A percentile compares a stretch with the other conserved stretches of the same genome.
phyloP scores from a whole-genome alignment of 1,140 invertebrate genomes.

The Microplitis demolitor region DNA sequence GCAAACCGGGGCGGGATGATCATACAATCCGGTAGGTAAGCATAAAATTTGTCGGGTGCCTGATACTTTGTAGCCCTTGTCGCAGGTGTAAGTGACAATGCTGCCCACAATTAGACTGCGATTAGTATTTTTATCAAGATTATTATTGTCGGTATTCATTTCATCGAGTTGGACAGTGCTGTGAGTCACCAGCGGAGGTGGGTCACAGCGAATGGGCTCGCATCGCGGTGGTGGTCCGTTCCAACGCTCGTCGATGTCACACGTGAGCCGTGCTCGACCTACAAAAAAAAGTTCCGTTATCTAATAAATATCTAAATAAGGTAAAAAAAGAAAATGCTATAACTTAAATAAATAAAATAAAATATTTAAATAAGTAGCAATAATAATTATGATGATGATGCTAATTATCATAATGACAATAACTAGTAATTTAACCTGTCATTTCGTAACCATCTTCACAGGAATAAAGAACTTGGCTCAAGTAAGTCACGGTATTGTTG shows the following conservation, averaged over 20 bases:
- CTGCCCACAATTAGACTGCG: constrained; percentile 71
- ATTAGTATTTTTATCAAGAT: constrained; percentile 36
- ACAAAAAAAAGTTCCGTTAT: constrained; percentile 1
- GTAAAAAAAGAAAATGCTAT: neutral
- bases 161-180: constrained; percentile 69
- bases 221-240: constrained; percentile 90
- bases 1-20: constrained; percentile 75
- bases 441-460: constrained; percentile 86
- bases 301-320: constrained; percentile 1
- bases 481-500: constrained; percentile 83
- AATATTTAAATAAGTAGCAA: neutral
- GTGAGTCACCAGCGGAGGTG: constrained; percentile 74
- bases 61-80: constrained; percentile 70
- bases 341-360: neutral
- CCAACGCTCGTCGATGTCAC: constrained; percentile 92
- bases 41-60: constrained; percentile 75
- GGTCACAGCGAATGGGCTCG: constrained; percentile 79
- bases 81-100: constrained; percentile 78
- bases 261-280: constrained; percentile 79
- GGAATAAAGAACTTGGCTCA: constrained; percentile 82
- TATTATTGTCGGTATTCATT: constrained; percentile 40
- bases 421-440: constrained; percentile 61
- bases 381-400: neutral
- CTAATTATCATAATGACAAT: neutral
- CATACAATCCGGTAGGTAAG: constrained; percentile 77